Evolutionary conservation across 2,888 invertebrate genomes (phyloP), one percentile per base, ranked within the genome.

Genomic region (Nemapogon koenigi): DNA sequence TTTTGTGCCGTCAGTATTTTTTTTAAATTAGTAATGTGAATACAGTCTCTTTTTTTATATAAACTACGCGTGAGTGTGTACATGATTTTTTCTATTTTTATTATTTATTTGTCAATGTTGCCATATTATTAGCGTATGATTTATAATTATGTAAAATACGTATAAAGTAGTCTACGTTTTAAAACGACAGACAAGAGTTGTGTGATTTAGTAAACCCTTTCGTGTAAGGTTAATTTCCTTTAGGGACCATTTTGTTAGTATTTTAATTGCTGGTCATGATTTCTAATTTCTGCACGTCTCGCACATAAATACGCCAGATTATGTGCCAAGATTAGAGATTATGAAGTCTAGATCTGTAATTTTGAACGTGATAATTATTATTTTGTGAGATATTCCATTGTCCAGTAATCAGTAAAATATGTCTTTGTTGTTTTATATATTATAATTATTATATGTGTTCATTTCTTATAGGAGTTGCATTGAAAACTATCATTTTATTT

Each of bases 91-190:
- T 55, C 53, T 50, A 51, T 48, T 60, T 60, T 52, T 58, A 62
- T 72, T 76, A 78, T 78, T 78, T 78, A 78, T 76, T 36, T 76
- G 65, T 75, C 75, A 69, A 75, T 60, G 78, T 78, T 78, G 78
- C 78, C 78, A 78, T 78, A 78, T 76, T 27, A 65, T 76, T 76
- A 76, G 73, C 66, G 72, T 75, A 72, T 72, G 65, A 71, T 66
- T 62, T 66, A 55, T 61, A 27, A 27, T 27, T 27, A 61, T 61
- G 57, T 55, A 68, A 67, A 64, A 73, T 72, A 72, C 73, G 75
- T 76, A 73, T 17, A 38, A 27, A 19, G 14, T 59, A 47, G 59
- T 72, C 68, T 71, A 65, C 38, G 35, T 60, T 47, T 57, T 53
- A 46, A 49, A 69, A 62, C 67, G 59, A 57, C 43, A 16, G 46